Percentiles rank a stretch among this genome's conserved stretches.
Evolutionary conservation across 2,797 vertebrate genomes (phyloP).

Genomic region (Rhinoraja longicauda): DNA sequence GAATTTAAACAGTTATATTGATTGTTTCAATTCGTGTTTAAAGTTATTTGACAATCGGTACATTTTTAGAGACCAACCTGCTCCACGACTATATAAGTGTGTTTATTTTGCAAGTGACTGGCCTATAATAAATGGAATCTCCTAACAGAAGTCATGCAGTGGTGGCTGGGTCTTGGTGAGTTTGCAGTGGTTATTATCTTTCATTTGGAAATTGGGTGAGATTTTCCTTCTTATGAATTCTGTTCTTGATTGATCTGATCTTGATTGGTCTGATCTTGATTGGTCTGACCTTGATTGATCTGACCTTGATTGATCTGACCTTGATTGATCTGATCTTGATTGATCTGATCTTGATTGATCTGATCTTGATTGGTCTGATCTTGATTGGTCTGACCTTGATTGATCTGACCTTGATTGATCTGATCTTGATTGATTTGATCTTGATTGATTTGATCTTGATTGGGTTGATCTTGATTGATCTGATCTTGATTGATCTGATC

Average conservation of each 20-base stretch:
- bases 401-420: too few species aligned
- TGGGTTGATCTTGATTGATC: too few species aligned
- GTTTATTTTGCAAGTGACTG: background rate
- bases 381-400: too few species aligned
- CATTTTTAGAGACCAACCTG: background rate
- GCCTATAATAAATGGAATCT: conserved; percentile 21
- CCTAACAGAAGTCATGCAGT: background rate
- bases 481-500: too few species aligned
- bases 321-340: too few species aligned
- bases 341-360: too few species aligned
- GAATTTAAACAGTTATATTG: background rate
- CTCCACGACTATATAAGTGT: background rate
- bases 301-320: too few species aligned
- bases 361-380: too few species aligned
- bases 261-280: too few species aligned
- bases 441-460: too few species aligned
- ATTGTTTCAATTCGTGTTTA: background rate
- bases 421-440: too few species aligned
- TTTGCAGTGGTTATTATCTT: background rate
- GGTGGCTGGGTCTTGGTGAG: background rate
- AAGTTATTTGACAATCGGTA: background rate
- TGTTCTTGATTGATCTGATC: background rate
- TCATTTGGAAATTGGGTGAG: background rate
- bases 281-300: too few species aligned
- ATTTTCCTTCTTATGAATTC: background rate